Evolutionary conservation across 2,797 vertebrate species (phyloP).

Genomic region (Diglossa cyanea): DNA sequence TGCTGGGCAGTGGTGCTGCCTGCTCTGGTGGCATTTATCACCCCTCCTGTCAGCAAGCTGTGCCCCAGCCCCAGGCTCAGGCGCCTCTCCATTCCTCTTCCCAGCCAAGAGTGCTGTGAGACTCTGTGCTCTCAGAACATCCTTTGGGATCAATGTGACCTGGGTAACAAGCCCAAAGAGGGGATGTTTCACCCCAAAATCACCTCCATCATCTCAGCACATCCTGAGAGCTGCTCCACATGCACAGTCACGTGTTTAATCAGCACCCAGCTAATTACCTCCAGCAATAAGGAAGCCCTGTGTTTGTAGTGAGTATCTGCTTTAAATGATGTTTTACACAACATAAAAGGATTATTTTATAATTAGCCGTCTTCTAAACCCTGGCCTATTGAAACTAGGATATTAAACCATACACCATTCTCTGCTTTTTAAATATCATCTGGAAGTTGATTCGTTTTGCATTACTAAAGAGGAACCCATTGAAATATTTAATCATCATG

Average conservation of each 20-base stretch:
- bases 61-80: background rate
- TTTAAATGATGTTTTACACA: constrained; percentile 46
- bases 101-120: background rate
- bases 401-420: background rate
- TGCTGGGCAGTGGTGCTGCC: background rate
- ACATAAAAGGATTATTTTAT: constrained; percentile 51
- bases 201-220: background rate
- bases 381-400: constrained; percentile 4
- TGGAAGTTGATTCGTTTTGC: constrained; percentile 56
- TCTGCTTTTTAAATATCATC: constrained; percentile 8
- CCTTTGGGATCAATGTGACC: background rate
- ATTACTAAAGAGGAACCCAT: constrained; percentile 31
- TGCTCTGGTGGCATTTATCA: background rate
- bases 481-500: constrained; percentile 50
- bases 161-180: background rate
- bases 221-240: constrained; percentile 23
- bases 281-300: constrained; percentile 39
- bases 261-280: constrained; percentile 31
- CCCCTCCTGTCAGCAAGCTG: background rate
- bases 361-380: constrained; percentile 39
- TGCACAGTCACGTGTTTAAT: background rate
- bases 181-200: background rate
- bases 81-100: rapidly evolving
- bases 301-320: constrained; percentile 9
- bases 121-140: rapidly evolving